phyloP scores from a whole-genome alignment of 2,797 vertebrate genomes.

The Alouatta caraya region DNA sequence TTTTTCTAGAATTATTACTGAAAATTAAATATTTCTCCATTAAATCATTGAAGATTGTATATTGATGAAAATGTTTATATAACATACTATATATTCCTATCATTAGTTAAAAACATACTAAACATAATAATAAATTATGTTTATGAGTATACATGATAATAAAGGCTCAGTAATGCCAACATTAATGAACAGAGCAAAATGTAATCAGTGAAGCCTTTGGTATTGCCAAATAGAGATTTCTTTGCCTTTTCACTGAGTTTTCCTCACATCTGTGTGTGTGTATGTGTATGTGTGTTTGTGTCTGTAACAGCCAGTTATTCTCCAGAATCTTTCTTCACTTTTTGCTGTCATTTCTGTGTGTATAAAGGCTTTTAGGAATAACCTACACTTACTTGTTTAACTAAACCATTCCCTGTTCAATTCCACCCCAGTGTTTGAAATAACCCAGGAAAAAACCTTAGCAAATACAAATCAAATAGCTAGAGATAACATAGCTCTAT shows the following conservation, averaged over 20 bases:
- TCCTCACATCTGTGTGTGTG: rapidly evolving
- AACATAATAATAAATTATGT: background rate
- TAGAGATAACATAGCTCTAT: background rate
- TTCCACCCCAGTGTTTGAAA: background rate
- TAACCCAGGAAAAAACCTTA: background rate
- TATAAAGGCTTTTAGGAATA: background rate
- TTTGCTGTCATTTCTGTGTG: background rate
- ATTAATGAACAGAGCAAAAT: background rate
- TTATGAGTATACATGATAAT: background rate
- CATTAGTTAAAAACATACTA: background rate
- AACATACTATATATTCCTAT: background rate
- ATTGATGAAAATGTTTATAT: background rate
- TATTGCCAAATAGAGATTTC: background rate
- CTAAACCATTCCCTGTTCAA: background rate
- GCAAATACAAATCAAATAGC: background rate
- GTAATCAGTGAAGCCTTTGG: background rate
- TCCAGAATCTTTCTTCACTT: background rate
- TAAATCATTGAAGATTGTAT: background rate
- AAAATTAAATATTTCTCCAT: conserved; percentile 14
- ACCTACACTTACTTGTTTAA: background rate
- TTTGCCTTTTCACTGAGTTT: background rate
- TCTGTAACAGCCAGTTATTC: background rate
- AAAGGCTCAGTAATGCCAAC: background rate
- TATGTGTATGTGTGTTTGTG: background rate
- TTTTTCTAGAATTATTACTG: background rate